Conservation (phyloP, 2,113 vertebrate genomes). For the Anarrhichthys ocellatus region DNA sequence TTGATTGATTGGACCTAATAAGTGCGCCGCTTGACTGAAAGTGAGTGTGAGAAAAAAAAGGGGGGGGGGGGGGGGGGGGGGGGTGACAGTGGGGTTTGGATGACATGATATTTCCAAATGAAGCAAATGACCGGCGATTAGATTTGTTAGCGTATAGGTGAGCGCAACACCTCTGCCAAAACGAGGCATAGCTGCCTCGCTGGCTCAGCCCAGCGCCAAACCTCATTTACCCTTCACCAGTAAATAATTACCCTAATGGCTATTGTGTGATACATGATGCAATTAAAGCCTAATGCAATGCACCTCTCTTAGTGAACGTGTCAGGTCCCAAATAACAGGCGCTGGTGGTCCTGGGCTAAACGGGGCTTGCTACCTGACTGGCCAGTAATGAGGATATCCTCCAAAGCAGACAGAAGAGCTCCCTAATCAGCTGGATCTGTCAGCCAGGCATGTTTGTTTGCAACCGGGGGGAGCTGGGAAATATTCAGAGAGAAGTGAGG, state of each 20-base stretch:
- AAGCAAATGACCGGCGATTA: conserved; percentile 72
- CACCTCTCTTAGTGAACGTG: conserved; percentile 77
- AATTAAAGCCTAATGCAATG: conserved; percentile 85
- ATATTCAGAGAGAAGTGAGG: conserved; percentile 67
- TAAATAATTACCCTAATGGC: conserved; percentile 87
- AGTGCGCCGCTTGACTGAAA: conserved; percentile 72
- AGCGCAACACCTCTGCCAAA: conserved; percentile 63
- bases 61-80: background rate
- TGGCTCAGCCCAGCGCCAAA: conserved; percentile 73
- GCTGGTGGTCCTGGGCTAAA: conserved; percentile 61
- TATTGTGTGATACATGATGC: conserved; percentile 86
- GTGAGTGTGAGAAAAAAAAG: conserved; percentile 44
- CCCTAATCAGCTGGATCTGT: conserved; percentile 78
- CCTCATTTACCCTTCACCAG: conserved; percentile 82
- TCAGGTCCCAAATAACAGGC: conserved; percentile 71
- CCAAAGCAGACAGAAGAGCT: conserved; percentile 76
- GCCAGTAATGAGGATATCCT: conserved; percentile 74
- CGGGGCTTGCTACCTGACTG: conserved; percentile 73
- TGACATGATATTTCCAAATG: conserved; percentile 65
- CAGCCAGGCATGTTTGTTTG: conserved; percentile 77
- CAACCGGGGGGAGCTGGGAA: conserved; percentile 70
- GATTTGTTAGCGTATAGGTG: conserved; percentile 69
- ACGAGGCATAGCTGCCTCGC: conserved; percentile 9
- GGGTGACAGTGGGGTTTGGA: conserved; percentile 2
- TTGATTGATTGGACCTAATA: conserved; percentile 84